phyloP scores from a whole-genome alignment of 2,888 invertebrate genomes.

The Monochamus alternatus region DNA sequence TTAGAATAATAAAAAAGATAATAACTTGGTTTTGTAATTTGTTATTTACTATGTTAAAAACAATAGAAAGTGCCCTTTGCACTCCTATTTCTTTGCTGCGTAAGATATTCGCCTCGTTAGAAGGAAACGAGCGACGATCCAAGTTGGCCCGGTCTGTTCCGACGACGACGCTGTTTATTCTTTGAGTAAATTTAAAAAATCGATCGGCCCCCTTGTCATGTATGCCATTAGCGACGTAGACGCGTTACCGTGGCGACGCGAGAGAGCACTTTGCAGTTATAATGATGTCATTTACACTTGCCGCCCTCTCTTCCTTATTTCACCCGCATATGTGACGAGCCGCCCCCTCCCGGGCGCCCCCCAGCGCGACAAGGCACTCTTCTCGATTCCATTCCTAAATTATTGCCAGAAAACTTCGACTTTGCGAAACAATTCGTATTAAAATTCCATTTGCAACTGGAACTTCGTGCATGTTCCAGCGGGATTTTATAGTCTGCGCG shows the following conservation, averaged over 20 bases:
- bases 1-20: too few relatives aligned
- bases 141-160: conserved; percentile 45
- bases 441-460: conserved; percentile 59
- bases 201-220: conserved; percentile 72
- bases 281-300: conserved; percentile 73
- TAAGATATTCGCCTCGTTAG: conserved; percentile 52
- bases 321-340: conserved; percentile 67
- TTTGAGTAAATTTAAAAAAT: conserved; percentile 72
- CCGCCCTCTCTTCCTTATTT: conserved; percentile 70
- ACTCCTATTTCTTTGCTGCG: conserved; percentile 43
- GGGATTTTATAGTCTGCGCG: conserved; percentile 35
- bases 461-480: conserved; percentile 26
- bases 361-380: conserved; percentile 45
- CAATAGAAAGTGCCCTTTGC: neutral
- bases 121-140: conserved; percentile 45
- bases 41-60: neutral
- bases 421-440: conserved; percentile 60
- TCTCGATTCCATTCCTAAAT: conserved; percentile 55
- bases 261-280: conserved; percentile 72
- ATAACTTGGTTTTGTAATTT: too few relatives aligned
- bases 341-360: conserved; percentile 49
- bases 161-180: conserved; percentile 67
- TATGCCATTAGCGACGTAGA: conserved; percentile 71
- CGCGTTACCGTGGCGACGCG: conserved; percentile 71
- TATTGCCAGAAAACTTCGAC: conserved; percentile 56